Conservation (phyloP, 2,888 invertebrate genomes). For the Pasiphila rectangulata region DNA sequence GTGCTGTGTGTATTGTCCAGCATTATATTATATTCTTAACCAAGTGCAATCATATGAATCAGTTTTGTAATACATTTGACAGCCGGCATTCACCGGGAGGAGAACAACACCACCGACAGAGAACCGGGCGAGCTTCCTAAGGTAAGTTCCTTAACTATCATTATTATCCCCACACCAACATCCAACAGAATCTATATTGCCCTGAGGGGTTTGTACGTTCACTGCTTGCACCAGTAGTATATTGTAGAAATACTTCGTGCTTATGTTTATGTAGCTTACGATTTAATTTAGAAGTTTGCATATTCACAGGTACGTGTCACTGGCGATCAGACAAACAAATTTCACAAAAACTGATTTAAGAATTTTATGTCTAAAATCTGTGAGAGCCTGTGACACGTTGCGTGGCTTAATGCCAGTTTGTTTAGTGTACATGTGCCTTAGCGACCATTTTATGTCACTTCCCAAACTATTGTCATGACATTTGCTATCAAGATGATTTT, state of each 20-base stretch:
- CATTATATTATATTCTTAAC: too few species aligned
- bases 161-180: background rate
- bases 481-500: too few species aligned
- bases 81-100: constrained; percentile 37
- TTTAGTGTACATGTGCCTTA: background rate
- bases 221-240: too few species aligned
- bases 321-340: too few species aligned
- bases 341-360: too few species aligned
- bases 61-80: constrained; percentile 49
- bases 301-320: too few species aligned
- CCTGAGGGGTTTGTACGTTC: too few species aligned
- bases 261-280: background rate
- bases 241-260: background rate
- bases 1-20: background rate
- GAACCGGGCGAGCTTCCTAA: constrained; percentile 9
- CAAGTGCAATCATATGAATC: constrained; percentile 44
- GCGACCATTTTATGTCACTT: constrained; percentile 1
- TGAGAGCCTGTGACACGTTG: background rate
- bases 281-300: too few species aligned
- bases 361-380: too few species aligned
- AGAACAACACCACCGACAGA: background rate
- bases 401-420: background rate
- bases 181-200: too few species aligned
- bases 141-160: constrained; percentile 25
- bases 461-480: background rate